Percentiles rank a stretch among this genome's conserved stretches.
These are phyloP conservation scores for Diceros bicornis DNA, from an alignment of 2,797 vertebrate genomes.

Conservation along the genomic window DNA sequence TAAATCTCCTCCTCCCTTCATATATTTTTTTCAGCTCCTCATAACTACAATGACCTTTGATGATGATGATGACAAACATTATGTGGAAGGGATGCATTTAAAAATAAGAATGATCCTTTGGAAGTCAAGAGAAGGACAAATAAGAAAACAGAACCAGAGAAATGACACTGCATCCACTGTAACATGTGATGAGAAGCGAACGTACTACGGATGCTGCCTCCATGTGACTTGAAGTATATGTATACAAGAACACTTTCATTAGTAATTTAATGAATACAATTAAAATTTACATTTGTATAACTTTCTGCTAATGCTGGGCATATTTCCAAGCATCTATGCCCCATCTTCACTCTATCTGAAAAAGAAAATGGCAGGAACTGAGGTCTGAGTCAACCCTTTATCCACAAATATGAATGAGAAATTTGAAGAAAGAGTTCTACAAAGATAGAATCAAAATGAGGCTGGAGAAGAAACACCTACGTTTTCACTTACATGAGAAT, in stretches of 20 bases:
- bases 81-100: not conserved
- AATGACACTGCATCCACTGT: not conserved
- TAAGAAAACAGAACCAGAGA: conserved; percentile 31
- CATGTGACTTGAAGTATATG: not conserved
- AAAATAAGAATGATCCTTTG: not conserved
- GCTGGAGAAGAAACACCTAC: not conserved
- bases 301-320: not conserved
- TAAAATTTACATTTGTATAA: not conserved
- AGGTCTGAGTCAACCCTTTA: not conserved
- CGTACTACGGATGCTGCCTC: not conserved
- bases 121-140: not conserved
- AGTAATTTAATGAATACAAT: not conserved
- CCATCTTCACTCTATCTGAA: not conserved
- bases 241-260: not conserved
- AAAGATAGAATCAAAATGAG: not conserved
- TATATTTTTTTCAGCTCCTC: not conserved
- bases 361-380: conserved; percentile 37
- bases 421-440: not conserved
- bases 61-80: not conserved
- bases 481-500: conserved; percentile 95
- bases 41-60: conserved; percentile 31
- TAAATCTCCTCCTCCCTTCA: not conserved
- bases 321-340: conserved; percentile 50
- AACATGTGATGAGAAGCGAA: not conserved
- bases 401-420: not conserved